A percentile compares a stretch with the other conserved stretches of the same genome.
Evolutionary conservation across 2,797 vertebrate genomes (phyloP).

Genomic region (Chaetophractus vellerosus): DNA sequence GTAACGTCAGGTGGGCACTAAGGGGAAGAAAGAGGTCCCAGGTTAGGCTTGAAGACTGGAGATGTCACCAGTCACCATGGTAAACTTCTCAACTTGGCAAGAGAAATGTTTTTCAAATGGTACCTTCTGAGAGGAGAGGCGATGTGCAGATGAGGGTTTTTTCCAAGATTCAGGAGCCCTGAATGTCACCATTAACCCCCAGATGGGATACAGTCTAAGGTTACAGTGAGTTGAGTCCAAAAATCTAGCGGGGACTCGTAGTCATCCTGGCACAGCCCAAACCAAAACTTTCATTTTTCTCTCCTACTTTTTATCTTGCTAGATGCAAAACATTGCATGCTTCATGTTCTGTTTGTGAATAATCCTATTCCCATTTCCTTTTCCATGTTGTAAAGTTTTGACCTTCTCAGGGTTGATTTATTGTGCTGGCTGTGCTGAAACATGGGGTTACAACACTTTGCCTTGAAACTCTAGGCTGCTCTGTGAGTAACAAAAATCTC

Average conservation of each 20-base stretch:
- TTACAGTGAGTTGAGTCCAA: neutral
- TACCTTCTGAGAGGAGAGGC: neutral
- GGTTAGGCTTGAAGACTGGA: too few relatives aligned
- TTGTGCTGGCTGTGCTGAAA: neutral
- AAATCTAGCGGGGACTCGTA: neutral
- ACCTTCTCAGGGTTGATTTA: neutral
- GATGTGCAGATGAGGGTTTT: neutral
- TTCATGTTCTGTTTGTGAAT: neutral
- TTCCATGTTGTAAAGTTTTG: neutral
- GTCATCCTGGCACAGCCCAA: neutral
- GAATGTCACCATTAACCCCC: neutral
- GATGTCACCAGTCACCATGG: too few relatives aligned
- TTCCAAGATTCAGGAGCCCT: neutral
- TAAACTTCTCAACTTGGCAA: too few relatives aligned
- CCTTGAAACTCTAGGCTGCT: neutral
- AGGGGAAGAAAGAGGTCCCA: too few relatives aligned
- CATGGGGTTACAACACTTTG: neutral
- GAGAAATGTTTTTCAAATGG: neutral
- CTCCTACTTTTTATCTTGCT: neutral
- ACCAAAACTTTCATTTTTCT: constrained; percentile 13
- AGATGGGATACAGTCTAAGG: neutral
- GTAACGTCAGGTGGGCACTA: too few relatives aligned
- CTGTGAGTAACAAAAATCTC: neutral
- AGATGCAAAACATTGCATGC: neutral
- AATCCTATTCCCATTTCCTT: neutral